Percentiles rank a stretch among this genome's conserved stretches.
Evolutionary conservation across 2,888 invertebrate species (phyloP).

Genomic region (Tachystola acroxantha): DNA sequence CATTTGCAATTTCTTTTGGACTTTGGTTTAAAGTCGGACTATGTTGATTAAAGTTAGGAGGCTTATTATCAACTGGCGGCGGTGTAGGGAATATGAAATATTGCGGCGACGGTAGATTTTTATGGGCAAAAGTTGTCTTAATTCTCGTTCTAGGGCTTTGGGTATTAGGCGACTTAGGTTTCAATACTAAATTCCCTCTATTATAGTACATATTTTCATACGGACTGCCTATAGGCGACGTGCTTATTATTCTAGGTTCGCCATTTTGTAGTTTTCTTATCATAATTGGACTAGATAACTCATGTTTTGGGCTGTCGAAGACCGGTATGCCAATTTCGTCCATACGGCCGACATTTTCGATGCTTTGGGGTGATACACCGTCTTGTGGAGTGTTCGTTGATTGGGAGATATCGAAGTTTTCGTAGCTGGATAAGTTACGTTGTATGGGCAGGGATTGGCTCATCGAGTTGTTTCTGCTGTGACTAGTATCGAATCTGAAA

Average conservation of each 20-base stretch:
- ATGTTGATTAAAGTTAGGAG: slow-evolving; percentile 36
- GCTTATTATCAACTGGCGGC: slow-evolving; percentile 47
- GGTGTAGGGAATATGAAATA: slow-evolving; percentile 71
- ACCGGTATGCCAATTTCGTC: slow-evolving; percentile 70
- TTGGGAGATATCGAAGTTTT: slow-evolving; percentile 67
- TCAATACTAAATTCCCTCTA: slow-evolving; percentile 50
- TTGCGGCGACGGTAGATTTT: slow-evolving; percentile 66
- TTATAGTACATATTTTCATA: slow-evolving; percentile 80
- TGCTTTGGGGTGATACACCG: slow-evolving; percentile 36
- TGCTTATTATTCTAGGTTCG: slow-evolving; percentile 19
- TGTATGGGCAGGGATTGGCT: slow-evolving; percentile 52
- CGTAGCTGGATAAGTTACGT: slow-evolving; percentile 71
- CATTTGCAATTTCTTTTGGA: slow-evolving; percentile 1
- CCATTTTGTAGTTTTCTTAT: slow-evolving; percentile 51
- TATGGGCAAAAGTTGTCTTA: slow-evolving; percentile 77
- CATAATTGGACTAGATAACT: slow-evolving; percentile 64
- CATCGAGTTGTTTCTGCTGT: slow-evolving; percentile 40
- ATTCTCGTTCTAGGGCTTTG: slow-evolving; percentile 80
- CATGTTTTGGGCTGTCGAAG: slow-evolving; percentile 43
- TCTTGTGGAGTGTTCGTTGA: slow-evolving; percentile 53
- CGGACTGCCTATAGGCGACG: slow-evolving; percentile 61
- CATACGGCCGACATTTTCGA: slow-evolving; percentile 60
- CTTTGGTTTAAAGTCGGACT: slow-evolving; percentile 4
- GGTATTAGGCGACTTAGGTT: slow-evolving; percentile 68
- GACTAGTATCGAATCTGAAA: slow-evolving; percentile 72